These are phyloP conservation scores for Dermochelys coriacea DNA, from an alignment of 2,797 vertebrate species.

Conservation along the genomic window DNA sequence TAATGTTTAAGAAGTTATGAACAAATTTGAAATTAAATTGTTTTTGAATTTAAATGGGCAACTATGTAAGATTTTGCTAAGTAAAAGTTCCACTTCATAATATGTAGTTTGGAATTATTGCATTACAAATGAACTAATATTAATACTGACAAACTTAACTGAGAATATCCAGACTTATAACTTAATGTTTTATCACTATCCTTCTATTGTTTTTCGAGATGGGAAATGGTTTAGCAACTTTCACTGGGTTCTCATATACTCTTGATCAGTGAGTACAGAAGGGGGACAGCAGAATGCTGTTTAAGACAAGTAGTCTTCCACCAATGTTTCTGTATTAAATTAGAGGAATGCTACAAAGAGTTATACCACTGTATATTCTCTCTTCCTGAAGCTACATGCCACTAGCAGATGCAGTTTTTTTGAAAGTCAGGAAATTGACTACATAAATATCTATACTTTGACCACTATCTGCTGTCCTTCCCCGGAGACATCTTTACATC, in stretches of 20 bases:
- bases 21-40: not conserved
- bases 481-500: not conserved
- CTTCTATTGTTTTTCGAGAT: not conserved
- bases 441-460: not conserved
- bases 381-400: not conserved
- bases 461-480: not conserved
- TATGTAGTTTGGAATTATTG: not conserved
- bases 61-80: not conserved
- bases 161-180: not conserved
- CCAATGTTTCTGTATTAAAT: not conserved
- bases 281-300: not conserved
- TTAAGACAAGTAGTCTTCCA: not conserved
- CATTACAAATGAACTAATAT: not conserved
- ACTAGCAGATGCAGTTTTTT: not conserved
- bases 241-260: not conserved
- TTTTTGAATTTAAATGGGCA: not conserved
- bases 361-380: not conserved
- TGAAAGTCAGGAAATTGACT: not conserved
- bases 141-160: not conserved
- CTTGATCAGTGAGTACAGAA: not conserved
- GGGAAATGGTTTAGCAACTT: not conserved
- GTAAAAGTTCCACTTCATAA: not conserved
- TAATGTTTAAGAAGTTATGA: not conserved
- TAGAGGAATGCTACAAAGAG: accelerated
- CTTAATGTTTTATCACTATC: not conserved